Evolutionary conservation across 2,113 vertebrate species (phyloP), one percentile per base, ranked within the genome.

Genomic region (Cnemophilus loriae): DNA sequence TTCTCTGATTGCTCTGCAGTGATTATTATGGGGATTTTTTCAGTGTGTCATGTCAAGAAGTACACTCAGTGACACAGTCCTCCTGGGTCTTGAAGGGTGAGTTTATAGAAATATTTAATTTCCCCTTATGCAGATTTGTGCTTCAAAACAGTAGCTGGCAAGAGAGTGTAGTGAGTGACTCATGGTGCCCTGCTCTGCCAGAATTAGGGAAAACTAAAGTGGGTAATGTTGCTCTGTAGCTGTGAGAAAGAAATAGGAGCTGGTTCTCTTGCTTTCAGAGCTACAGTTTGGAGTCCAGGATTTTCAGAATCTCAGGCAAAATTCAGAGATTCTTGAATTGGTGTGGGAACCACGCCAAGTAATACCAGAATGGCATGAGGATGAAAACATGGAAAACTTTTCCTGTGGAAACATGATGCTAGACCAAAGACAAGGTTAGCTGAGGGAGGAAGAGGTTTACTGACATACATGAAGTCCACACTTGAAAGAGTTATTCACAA

Each of bases 81-180:
- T 86, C 46, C 68, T 83, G 83, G 42, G 42, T 90, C 73, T 90
- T 57, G 68, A 64, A 60, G 79, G 23, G 19, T 0, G 4, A 46
- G 49, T 65, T 78, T 89, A 32, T 60, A 92, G 80, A 94, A 93
- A 85, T 87, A 69, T 74, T 94, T 90, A 49, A 91, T 93, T 94
- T 96, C 68, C 63, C 39, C 50, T 91, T 65, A 70, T 74, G 75
- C 82, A 87, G 75, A 59, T 67, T 26, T 60, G 46, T 93, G 35
- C 91, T 69, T 86, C 3, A 42, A 90, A 88, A 49, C 39, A 41
- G 79, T 55, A 77, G 67, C 67, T 96, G 95, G 90, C 84, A 94
- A 42, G 63, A 49, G 52, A 63, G 16, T 10, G 32, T 46, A 50
- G 57, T 74, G 63, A 77, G 57, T 90, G 82, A 90, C 41, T 94